Conservation (phyloP, 2,888 invertebrate genomes). For the Ceramica pisi region DNA sequence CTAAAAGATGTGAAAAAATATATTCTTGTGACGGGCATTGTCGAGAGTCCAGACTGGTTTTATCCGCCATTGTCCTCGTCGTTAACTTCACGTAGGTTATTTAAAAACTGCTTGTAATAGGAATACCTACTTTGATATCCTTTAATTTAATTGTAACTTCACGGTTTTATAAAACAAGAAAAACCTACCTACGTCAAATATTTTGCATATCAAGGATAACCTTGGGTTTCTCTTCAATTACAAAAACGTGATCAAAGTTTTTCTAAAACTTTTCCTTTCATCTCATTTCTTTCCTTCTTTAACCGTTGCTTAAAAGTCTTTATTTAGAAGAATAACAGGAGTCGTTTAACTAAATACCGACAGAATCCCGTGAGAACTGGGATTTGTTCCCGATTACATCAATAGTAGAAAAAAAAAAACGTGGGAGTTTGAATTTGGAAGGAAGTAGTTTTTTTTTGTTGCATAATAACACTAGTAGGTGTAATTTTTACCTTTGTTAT, state of each 20-base stretch:
- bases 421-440: constrained; percentile 31
- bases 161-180: background rate
- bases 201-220: constrained; percentile 16
- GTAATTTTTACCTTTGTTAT: too few species aligned
- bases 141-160: background rate
- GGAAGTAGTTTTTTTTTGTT: background rate
- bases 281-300: constrained; percentile 21
- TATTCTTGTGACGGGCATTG: too few species aligned
- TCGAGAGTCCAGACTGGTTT: background rate
- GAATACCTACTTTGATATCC: background rate
- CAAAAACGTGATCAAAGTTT: background rate
- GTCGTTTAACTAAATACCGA: background rate
- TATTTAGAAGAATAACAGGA: background rate
- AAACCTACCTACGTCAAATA: background rate
- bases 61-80: background rate
- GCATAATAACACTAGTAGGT: too few species aligned
- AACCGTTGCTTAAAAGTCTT: background rate
- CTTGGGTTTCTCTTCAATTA: constrained; percentile 32
- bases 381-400: constrained; percentile 26
- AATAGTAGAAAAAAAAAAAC: constrained; percentile 1
- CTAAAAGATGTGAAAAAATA: background rate
- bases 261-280: background rate
- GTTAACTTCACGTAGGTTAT: background rate
- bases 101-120: background rate
- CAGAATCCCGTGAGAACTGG: constrained; percentile 42